phyloP scores from a whole-genome alignment of 2,113 vertebrate species.

The Istiophorus platypterus region DNA sequence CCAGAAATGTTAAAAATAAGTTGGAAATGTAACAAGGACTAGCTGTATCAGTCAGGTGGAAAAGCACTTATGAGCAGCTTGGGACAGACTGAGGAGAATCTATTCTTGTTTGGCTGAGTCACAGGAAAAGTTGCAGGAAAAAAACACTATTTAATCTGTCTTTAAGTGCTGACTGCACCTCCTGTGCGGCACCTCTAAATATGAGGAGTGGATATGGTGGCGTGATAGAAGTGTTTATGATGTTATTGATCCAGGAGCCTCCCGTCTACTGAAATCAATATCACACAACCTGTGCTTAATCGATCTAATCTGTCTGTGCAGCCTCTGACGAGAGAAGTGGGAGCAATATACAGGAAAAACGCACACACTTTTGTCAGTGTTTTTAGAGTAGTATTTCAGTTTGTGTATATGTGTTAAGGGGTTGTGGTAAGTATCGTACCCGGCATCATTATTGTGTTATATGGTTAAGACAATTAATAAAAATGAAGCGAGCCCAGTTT shows the following conservation, averaged over 20 bases:
- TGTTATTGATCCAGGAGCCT: conserved; percentile 30
- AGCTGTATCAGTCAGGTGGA: conserved; percentile 7
- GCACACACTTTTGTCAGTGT: neutral
- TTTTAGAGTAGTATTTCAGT: neutral
- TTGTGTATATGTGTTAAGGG: neutral
- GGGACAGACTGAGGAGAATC: conserved; percentile 33
- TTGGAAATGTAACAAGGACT: conserved; percentile 5
- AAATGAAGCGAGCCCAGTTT: neutral
- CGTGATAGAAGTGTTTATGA: conserved; percentile 16
- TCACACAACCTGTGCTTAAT: conserved; percentile 27
- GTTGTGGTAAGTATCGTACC: neutral
- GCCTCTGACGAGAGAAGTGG: neutral
- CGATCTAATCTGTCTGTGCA: conserved; percentile 24
- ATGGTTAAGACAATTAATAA: conserved; percentile 4
- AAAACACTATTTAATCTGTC: conserved; percentile 30
- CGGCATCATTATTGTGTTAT: conserved; percentile 15
- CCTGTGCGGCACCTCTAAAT: neutral
- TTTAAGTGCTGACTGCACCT: neutral
- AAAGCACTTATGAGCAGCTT: neutral
- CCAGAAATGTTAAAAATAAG: conserved; percentile 41
- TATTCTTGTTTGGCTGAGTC: conserved; percentile 53
- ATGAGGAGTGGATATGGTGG: neutral
- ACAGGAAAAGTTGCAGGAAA: conserved; percentile 10
- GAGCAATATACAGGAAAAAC: neutral
- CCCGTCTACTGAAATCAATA: conserved; percentile 35